Evolutionary conservation across 2,113 vertebrate species (phyloP).

Genomic region (Sminthopsis crassicaudata): DNA sequence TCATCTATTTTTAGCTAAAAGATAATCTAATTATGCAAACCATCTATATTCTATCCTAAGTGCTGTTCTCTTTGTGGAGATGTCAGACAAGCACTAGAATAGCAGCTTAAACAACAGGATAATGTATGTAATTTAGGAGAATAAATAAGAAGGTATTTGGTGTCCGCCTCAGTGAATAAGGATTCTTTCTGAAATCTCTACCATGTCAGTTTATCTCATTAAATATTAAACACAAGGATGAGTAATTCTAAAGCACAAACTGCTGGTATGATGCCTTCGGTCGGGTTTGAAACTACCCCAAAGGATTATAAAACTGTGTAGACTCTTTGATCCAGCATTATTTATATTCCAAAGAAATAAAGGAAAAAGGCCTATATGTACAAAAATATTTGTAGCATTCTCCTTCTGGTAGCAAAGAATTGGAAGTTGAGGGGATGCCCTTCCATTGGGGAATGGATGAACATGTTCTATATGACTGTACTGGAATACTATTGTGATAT

Average conservation of each 20-base stretch:
- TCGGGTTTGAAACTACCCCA: background rate
- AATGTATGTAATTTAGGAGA: background rate
- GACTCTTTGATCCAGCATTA: background rate
- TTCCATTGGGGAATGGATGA: background rate
- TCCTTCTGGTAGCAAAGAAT: background rate
- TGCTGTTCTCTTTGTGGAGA: background rate
- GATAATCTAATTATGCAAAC: constrained; percentile 10
- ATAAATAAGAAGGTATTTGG: too few relatives aligned
- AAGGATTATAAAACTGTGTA: background rate
- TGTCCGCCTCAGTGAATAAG: background rate
- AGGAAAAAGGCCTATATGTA: background rate
- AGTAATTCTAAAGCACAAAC: too few relatives aligned
- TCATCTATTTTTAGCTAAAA: constrained; percentile 7
- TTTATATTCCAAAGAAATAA: background rate
- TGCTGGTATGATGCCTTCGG: background rate
- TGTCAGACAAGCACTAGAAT: background rate
- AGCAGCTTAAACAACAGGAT: background rate
- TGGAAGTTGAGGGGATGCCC: background rate
- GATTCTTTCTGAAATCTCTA: background rate
- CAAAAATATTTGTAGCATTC: background rate
- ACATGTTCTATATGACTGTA: background rate
- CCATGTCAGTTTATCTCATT: background rate
- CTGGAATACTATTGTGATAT: background rate
- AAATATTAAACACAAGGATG: background rate
- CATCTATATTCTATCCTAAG: background rate